These are phyloP conservation scores for Epinotia bilunana DNA, from an alignment of 2,888 invertebrate species.

Conservation along the genomic window DNA sequence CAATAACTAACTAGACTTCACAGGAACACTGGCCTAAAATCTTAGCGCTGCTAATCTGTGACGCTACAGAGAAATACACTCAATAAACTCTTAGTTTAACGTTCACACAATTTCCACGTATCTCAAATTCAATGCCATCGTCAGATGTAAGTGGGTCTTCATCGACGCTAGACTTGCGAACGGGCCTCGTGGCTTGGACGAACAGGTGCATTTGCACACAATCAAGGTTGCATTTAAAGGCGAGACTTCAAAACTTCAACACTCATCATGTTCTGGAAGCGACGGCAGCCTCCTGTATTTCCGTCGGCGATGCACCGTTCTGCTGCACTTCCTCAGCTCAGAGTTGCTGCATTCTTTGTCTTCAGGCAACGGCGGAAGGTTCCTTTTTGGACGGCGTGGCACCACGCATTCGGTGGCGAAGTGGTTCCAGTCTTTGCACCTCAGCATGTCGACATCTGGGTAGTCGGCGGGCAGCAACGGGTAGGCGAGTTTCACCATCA, in stretches of 20 bases:
- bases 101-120: neutral
- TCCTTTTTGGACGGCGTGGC: constrained; percentile 69
- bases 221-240: constrained; percentile 13
- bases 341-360: constrained; percentile 74
- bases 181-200: neutral
- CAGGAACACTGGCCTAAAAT: neutral
- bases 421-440: constrained; percentile 68
- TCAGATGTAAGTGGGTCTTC: constrained; percentile 21
- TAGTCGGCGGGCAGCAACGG: constrained; percentile 61
- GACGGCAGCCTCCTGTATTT: constrained; percentile 72
- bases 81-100: neutral
- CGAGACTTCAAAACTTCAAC: constrained; percentile 56
- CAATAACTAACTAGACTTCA: neutral
- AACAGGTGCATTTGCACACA: constrained; percentile 6
- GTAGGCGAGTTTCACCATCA: constrained; percentile 72
- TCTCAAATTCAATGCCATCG: constrained; percentile 10
- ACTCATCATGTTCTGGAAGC: constrained; percentile 73
- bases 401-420: constrained; percentile 73
- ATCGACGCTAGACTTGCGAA: constrained; percentile 1
- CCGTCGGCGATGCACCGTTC: constrained; percentile 61
- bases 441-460: constrained; percentile 73
- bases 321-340: constrained; percentile 67
- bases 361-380: constrained; percentile 72
- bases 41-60: neutral
- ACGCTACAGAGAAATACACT: neutral